A percentile compares a stretch with the other conserved stretches of the same genome.
Evolutionary conservation across 1,140 invertebrate species (phyloP).

Genomic region (Drosophila pandora): DNA sequence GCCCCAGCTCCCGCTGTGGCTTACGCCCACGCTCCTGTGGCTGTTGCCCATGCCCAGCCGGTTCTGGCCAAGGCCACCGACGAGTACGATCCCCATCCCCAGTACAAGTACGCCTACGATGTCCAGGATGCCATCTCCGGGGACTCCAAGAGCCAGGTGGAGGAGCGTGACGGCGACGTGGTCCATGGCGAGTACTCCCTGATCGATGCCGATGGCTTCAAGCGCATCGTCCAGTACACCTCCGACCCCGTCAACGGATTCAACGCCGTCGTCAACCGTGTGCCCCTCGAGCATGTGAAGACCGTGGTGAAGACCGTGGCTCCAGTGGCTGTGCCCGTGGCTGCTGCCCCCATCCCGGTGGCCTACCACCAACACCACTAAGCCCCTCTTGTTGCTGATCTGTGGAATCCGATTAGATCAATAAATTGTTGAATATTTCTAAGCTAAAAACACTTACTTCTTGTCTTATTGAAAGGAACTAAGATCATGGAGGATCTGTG

Average conservation of each 20-base stretch:
- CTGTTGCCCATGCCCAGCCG: conserved; percentile 63
- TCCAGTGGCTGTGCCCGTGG: conserved; percentile 56
- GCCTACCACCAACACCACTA: conserved; percentile 64
- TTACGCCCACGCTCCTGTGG: conserved; percentile 54
- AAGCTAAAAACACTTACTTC: conserved; percentile 32
- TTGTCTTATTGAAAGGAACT: neutral
- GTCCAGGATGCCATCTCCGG: conserved; percentile 85
- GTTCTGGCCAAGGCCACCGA: conserved; percentile 65
- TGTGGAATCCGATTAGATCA: conserved; percentile 38
- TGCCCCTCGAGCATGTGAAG: conserved; percentile 79
- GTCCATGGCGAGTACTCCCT: conserved; percentile 83
- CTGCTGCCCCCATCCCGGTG: conserved; percentile 55
- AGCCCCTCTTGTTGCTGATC: conserved; percentile 13
- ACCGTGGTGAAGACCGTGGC: conserved; percentile 68
- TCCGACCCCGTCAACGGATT: conserved; percentile 82
- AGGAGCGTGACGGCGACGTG: conserved; percentile 86
- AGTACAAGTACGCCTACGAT: conserved; percentile 84
- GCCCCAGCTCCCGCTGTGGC: conserved; percentile 62
- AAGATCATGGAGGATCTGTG: neutral
- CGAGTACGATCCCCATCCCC: conserved; percentile 84
- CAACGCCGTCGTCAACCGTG: conserved; percentile 83
- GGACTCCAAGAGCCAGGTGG: conserved; percentile 86
- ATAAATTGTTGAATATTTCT: conserved; percentile 80
- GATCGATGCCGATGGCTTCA: conserved; percentile 79
- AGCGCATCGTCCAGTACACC: conserved; percentile 83